phyloP scores from a whole-genome alignment of 2,888 invertebrate species.

The Drosophila sordidula region DNA sequence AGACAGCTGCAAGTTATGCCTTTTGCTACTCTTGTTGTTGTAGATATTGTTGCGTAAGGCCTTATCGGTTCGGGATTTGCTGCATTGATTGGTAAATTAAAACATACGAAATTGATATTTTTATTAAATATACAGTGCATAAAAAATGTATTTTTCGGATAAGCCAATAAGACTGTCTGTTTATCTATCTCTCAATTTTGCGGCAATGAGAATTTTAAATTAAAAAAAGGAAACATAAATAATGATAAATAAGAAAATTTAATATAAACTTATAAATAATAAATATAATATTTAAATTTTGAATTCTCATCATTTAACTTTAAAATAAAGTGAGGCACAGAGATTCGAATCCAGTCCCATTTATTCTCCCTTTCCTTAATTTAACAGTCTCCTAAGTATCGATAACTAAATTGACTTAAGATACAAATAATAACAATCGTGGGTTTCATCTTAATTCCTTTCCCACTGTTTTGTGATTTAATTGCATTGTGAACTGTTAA shows the following conservation, averaged over 20 bases:
- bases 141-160: too few relatives aligned
- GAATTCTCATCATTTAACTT: too few relatives aligned
- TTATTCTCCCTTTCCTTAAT: not conserved
- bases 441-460: not conserved
- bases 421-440: too few relatives aligned
- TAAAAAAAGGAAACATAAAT: too few relatives aligned
- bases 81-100: conserved; percentile 10
- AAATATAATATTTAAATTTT: too few relatives aligned
- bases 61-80: conserved; percentile 5
- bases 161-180: too few relatives aligned
- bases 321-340: too few relatives aligned
- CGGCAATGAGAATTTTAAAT: too few relatives aligned
- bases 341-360: not conserved
- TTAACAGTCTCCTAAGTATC: not conserved
- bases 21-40: conserved; percentile 15
- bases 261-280: too few relatives aligned
- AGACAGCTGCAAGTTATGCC: conserved; percentile 45
- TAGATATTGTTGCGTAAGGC: conserved; percentile 26
- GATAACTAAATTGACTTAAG: conserved; percentile 2
- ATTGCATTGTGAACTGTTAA: conserved; percentile 10
- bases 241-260: too few relatives aligned
- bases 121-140: not conserved
- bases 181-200: too few relatives aligned
- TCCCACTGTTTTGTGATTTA: not conserved
- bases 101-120: not conserved